These are phyloP conservation scores for Phylloscopus trochiloides DNA, from an alignment of 2,113 vertebrate species.

Conservation along the genomic window DNA sequence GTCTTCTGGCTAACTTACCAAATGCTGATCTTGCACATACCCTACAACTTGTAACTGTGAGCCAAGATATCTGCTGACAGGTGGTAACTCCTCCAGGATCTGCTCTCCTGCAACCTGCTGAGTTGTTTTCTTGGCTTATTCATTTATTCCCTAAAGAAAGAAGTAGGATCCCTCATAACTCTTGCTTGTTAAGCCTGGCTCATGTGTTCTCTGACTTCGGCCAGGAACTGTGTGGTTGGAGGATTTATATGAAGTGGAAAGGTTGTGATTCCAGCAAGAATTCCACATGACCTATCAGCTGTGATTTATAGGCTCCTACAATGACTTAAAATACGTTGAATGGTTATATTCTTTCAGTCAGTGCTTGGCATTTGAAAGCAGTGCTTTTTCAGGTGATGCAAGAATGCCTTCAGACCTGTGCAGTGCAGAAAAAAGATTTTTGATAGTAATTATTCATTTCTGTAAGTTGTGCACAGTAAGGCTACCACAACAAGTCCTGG, in stretches of 20 bases:
- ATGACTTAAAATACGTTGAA: neutral
- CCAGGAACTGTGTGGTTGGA: neutral
- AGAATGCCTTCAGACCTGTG: neutral
- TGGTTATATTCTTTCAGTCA: neutral
- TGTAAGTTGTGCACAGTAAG: neutral
- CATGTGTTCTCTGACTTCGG: neutral
- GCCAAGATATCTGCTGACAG: neutral
- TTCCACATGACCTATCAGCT: neutral
- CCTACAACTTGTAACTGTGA: neutral
- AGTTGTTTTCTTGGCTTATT: constrained; percentile 30
- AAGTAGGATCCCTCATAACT: neutral
- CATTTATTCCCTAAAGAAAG: neutral
- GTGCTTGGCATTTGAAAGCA: neutral
- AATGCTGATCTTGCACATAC: neutral
- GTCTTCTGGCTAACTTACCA: neutral
- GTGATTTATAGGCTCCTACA: neutral
- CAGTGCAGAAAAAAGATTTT: neutral
- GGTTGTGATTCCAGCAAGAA: neutral
- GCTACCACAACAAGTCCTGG: neutral
- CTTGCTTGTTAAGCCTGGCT: neutral
- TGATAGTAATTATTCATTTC: neutral
- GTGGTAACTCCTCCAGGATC: constrained; percentile 1
- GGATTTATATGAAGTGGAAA: neutral
- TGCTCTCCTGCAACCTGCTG: neutral
- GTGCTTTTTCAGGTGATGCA: neutral